Percentiles rank a stretch among this genome's conserved stretches.
These are phyloP conservation scores for Itoplectis maculator DNA, from an alignment of 2,888 invertebrate genomes.

Conservation along the genomic window DNA sequence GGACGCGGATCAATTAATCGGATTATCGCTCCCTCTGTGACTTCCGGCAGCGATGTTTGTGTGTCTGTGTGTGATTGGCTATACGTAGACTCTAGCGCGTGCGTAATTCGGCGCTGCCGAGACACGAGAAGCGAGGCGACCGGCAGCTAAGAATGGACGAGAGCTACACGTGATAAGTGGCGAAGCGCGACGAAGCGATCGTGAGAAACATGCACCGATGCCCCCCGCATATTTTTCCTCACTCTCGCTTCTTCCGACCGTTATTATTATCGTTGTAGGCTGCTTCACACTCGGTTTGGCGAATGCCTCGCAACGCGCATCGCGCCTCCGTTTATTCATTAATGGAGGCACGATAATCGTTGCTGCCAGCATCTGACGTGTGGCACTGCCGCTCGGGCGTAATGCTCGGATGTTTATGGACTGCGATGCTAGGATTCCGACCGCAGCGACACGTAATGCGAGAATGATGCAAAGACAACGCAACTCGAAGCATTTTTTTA, in stretches of 20 bases:
- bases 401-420: neutral
- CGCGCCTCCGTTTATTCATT: constrained; percentile 39
- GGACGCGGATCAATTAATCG: constrained; percentile 20
- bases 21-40: neutral
- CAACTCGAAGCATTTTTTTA: too few relatives aligned
- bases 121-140: too few relatives aligned
- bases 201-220: constrained; percentile 50
- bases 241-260: constrained; percentile 42
- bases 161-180: constrained; percentile 27
- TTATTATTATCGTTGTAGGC: constrained; percentile 19
- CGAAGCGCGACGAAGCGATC: constrained; percentile 43
- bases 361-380: constrained; percentile 6
- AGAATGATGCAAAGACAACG: neutral
- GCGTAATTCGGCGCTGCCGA: neutral
- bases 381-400: neutral
- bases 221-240: neutral
- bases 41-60: too few relatives aligned
- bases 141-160: constrained; percentile 18
- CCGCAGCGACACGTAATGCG: neutral
- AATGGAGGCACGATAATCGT: constrained; percentile 44
- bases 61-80: neutral
- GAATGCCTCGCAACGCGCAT: constrained; percentile 26
- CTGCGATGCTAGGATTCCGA: neutral
- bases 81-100: neutral
- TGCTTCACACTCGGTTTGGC: constrained; percentile 51